Evolutionary conservation across 2,888 invertebrate species (phyloP).

Genomic region (Cephus spinipes): DNA sequence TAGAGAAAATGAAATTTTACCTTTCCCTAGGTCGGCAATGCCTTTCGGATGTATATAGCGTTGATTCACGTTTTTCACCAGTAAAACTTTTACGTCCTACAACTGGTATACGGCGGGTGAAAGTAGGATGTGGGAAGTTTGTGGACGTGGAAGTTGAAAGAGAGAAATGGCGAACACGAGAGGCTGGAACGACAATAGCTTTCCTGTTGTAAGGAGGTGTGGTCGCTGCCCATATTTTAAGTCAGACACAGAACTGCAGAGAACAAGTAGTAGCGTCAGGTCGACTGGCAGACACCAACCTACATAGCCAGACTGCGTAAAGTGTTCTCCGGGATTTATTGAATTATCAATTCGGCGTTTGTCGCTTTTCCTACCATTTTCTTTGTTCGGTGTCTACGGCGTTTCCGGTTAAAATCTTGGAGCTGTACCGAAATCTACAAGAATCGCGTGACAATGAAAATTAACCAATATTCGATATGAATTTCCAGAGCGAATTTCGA

Average conservation of each 20-base stretch:
- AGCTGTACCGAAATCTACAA: too few species aligned
- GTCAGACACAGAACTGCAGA: slow-evolving; percentile 57
- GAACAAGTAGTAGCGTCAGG: slow-evolving; percentile 48
- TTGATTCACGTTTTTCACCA: not conserved
- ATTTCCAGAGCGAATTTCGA: not conserved
- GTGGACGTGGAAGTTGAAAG: not conserved
- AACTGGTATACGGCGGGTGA: not conserved
- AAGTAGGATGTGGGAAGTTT: not conserved
- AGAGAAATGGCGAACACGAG: not conserved
- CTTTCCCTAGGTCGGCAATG: not conserved
- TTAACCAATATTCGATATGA: not conserved
- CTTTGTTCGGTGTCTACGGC: not conserved
- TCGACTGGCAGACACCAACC: slow-evolving; percentile 1
- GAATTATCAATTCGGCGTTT: slow-evolving; percentile 20
- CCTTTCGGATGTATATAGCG: not conserved
- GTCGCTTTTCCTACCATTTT: not conserved
- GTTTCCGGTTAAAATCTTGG: not conserved
- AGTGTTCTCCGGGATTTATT: slow-evolving; percentile 24
- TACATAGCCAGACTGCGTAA: not conserved
- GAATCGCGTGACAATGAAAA: too few species aligned
- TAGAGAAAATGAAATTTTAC: not conserved
- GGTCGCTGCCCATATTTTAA: slow-evolving; percentile 60
- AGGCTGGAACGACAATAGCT: slow-evolving; percentile 50
- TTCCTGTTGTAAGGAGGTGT: slow-evolving; percentile 56
- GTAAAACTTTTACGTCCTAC: not conserved